Evolutionary conservation across 2,888 invertebrate genomes (phyloP).

Genomic region (Cacoxenus indagator): DNA sequence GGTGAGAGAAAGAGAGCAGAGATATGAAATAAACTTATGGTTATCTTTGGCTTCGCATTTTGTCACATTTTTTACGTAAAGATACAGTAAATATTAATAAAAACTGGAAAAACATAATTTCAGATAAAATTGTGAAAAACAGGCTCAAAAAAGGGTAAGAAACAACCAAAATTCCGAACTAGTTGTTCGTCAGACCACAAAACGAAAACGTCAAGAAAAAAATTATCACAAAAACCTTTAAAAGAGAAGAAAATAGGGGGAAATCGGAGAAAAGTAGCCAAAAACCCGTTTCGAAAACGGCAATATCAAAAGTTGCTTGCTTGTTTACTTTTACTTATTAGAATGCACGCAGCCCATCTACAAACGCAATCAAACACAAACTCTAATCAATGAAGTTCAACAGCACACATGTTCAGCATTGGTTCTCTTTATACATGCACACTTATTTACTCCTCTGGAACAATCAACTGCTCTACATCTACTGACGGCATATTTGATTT

Average conservation of each 20-base stretch:
- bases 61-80: too few relatives aligned
- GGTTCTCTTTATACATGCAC: constrained; percentile 33
- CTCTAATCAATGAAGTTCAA: neutral
- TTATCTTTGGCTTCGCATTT: too few relatives aligned
- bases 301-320: neutral
- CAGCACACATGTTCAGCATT: constrained; percentile 31
- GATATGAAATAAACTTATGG: too few relatives aligned
- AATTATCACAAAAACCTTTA: constrained; percentile 11
- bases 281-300: constrained; percentile 9
- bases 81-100: too few relatives aligned
- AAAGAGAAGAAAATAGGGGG: neutral
- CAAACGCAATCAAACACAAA: neutral
- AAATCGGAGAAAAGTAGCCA: neutral
- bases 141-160: too few relatives aligned
- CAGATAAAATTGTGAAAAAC: too few relatives aligned
- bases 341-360: neutral
- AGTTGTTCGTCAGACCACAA: too few relatives aligned
- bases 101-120: too few relatives aligned
- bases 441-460: too few relatives aligned
- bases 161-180: constrained; percentile 38
- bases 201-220: constrained; percentile 30
- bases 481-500: neutral
- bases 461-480: neutral
- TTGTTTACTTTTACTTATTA: constrained; percentile 15
- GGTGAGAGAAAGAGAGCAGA: too few relatives aligned